Base-by-base conservation (phyloP, 30 jellyfish, hydroid and myxozoan species). In the Turritopsis dohrnii region DNA sequence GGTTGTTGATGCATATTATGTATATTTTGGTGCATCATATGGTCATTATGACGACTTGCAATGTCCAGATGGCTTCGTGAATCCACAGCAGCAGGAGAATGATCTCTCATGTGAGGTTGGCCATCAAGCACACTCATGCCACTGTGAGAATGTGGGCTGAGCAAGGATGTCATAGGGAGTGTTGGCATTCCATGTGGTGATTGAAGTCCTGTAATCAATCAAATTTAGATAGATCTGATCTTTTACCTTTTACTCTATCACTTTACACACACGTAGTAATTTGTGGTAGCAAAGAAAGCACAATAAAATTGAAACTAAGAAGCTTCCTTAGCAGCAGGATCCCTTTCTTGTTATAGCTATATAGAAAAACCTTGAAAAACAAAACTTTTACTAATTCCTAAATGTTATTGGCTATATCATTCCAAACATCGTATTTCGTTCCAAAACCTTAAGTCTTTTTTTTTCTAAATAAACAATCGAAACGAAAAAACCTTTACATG, bases 11-110 rank as follows among this genome's bases (percentile, higher is more conserved):
- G 60, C 13, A 41, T 41, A 41, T 41, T 27, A 27, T 69, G 77
- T 27, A 23, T 21, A 69, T 69, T 27, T 27, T 69, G 77, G 9
- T 69, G 77, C 77, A 69, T 69, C 16, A 19, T 69, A 27, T 69
- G 77, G 77, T 69, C 77, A 69, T 21, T 69, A n/a, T 23, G 77
- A 69, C 77, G 77, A n/a, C 77, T 27, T 9, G 77, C 77, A 9
- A n/a, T 8, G 77, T 69, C 77, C 19, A 69, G 31, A 27, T 69
- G 77, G 17, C 77, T 21, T 69, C 77, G 28, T 19, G 31, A 23
- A n/a, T 69, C 77, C 77, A 69, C 30, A 41, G 60, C 5, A 41
- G 9, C 13, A 69, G 28, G 7, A n/a, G n/a, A n/a, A 69, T 69
- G 77, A 27, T 69, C 77, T 27, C 77, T 69, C 23, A 69, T 69